Evolutionary conservation across 1,140 invertebrate species (phyloP), one percentile per base, ranked within the genome.

Genomic region (Lordiphosa collinella): DNA sequence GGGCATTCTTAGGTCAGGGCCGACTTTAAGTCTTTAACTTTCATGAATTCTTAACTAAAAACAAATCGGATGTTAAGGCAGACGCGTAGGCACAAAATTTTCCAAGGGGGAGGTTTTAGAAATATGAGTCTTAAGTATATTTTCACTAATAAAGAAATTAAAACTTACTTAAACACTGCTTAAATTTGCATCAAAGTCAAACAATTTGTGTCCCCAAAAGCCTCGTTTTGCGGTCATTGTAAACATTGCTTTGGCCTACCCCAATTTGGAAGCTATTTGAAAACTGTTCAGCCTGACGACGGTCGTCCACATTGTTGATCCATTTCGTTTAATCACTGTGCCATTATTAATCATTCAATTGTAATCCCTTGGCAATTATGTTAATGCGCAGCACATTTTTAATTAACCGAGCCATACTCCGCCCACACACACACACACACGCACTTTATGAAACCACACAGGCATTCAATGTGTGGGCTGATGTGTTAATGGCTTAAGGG

Each of bases 341-440:
- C 59, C 51, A 72, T 72, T 72, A 72, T 72, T 72, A 72, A 72
- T 72, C 69, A 72, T 72, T 72, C 69, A 64, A 72, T 72, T 72
- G 65, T 72, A 60, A 69, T 72, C 65, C 69, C 69, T 59, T 37
- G 65, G 60, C 65, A 72, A 72, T 72, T 72, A 72, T 72, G 60
- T 69, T 64, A 72, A 72, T 72, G 69, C 55, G 47, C 60, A 68
- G 65, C 65, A 64, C 65, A 72, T 68, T 72, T 72, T 72, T 69
- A 72, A 72, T 72, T 72, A 72, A 72, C 64, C 65, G 31, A 58
- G 55, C 47, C 53, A 54, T 13, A 40, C 37, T 38, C 18, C 32
- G 12, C 40, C 40, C 44, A 35, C 35, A 32, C 31, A 49, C 37
- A 40, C 31, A 36, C 32, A 47, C 25, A 13, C 54, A 48, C 31